Conservation (phyloP, 2,888 invertebrate genomes). For the Napeogenes inachia region DNA sequence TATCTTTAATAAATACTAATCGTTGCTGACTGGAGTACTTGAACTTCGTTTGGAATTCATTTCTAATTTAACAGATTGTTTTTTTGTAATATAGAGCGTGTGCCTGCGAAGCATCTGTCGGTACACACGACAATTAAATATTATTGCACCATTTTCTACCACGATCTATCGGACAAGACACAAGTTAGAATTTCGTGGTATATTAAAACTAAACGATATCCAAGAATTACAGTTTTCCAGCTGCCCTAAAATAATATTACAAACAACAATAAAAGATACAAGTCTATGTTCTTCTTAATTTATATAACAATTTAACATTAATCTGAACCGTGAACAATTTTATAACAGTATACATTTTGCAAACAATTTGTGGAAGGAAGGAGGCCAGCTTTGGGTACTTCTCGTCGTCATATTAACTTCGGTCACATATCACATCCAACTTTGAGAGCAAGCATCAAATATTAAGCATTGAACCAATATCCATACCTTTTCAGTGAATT, state of each 20-base stretch:
- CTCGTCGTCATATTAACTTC: slow-evolving; percentile 47
- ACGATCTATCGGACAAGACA: slow-evolving; percentile 33
- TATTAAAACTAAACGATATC: slow-evolving; percentile 19
- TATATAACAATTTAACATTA: slow-evolving; percentile 28
- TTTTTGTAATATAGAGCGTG: slow-evolving; percentile 12
- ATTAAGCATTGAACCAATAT: slow-evolving; percentile 72
- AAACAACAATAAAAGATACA: slow-evolving; percentile 23
- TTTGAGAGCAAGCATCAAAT: slow-evolving; percentile 67
- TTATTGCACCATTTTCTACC: slow-evolving; percentile 39
- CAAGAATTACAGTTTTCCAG: slow-evolving; percentile 34
- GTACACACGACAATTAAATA: slow-evolving; percentile 24
- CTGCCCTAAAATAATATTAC: slow-evolving; percentile 30
- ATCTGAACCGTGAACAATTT: slow-evolving; percentile 24
- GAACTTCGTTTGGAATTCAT: slow-evolving; percentile 7
- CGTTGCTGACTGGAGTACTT: slow-evolving; percentile 3
- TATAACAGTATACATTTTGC: slow-evolving; percentile 76
- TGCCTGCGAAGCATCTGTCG: slow-evolving; percentile 33
- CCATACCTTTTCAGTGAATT: slow-evolving; percentile 73
- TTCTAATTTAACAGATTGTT: slow-evolving; percentile 5
- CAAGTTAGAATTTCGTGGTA: slow-evolving; percentile 28
- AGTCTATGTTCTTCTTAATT: slow-evolving; percentile 15
- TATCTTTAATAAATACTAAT: neutral
- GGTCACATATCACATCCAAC: slow-evolving; percentile 51
- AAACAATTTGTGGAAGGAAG: slow-evolving; percentile 91
- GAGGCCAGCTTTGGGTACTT: slow-evolving; percentile 81